Percentiles rank a stretch among this genome's conserved stretches.
phyloP scores from a whole-genome alignment of 2,888 invertebrate genomes.

The Leptarthrus brevirostris region DNA sequence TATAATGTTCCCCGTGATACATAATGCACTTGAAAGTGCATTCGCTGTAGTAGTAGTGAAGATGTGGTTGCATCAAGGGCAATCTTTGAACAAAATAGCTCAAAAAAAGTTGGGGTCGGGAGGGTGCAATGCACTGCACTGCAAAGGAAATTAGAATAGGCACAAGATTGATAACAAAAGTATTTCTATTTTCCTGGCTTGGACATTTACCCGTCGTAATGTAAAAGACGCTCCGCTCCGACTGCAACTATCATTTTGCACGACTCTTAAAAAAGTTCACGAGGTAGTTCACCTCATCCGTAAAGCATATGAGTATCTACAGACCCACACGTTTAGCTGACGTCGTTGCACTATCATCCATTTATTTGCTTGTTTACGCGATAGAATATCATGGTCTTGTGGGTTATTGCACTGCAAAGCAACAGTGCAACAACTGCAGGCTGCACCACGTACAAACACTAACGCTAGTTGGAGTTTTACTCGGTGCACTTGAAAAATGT shows the following conservation, averaged over 20 bases:
- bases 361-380: conserved; percentile 13
- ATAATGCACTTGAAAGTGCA: too few relatives aligned
- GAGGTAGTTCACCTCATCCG: neutral
- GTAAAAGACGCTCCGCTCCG: too few relatives aligned
- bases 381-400: neutral
- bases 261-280: neutral
- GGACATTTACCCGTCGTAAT: too few relatives aligned
- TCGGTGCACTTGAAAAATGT: conserved; percentile 28
- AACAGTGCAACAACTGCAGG: too few relatives aligned
- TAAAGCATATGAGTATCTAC: neutral
- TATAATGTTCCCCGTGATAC: too few relatives aligned
- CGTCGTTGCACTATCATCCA: conserved; percentile 38
- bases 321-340: neutral
- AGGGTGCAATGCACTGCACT: neutral
- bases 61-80: too few relatives aligned
- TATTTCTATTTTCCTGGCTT: too few relatives aligned
- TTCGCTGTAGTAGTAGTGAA: too few relatives aligned
- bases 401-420: conserved; percentile 3
- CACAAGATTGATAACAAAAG: too few relatives aligned
- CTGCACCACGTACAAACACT: conserved; percentile 1
- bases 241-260: too few relatives aligned
- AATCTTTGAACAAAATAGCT: too few relatives aligned
- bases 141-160: too few relatives aligned
- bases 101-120: neutral
- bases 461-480: conserved; percentile 13